phyloP scores from a whole-genome alignment of 2,113 vertebrate species.

The Lagopus leucura region DNA sequence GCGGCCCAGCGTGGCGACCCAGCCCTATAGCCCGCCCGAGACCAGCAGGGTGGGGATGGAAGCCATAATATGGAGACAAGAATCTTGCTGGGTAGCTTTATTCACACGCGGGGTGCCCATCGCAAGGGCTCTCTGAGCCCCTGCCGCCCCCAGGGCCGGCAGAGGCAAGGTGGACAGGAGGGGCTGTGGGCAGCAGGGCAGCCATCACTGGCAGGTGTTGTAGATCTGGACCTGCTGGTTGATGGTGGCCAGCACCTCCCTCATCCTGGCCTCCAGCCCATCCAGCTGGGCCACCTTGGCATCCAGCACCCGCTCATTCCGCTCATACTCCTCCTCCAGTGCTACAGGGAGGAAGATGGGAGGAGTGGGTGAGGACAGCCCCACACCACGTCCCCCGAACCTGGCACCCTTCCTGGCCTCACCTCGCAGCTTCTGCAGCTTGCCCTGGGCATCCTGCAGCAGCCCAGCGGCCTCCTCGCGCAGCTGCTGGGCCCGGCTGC shows the following conservation, averaged over 20 bases:
- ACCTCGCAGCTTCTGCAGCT: slow-evolving; percentile 90
- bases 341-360: slow-evolving; percentile 61
- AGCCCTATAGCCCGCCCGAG: too few relatives aligned
- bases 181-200: neutral
- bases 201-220: slow-evolving; percentile 93
- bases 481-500: slow-evolving; percentile 86
- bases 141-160: fast-evolving
- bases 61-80: neutral
- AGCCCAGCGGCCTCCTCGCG: slow-evolving; percentile 88
- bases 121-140: neutral
- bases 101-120: neutral
- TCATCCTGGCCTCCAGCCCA: slow-evolving; percentile 94
- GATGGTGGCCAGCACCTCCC: slow-evolving; percentile 88
- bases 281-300: slow-evolving; percentile 92
- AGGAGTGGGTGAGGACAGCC: fast-evolving
- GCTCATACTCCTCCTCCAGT: slow-evolving; percentile 90
- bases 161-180: neutral
- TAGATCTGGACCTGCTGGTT: slow-evolving; percentile 98
- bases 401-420: neutral
- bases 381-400: fast-evolving
- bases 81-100: slow-evolving; percentile 44
- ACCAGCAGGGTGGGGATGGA: fast-evolving
- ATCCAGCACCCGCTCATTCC: slow-evolving; percentile 88
- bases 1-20: too few relatives aligned
- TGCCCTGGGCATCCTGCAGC: slow-evolving; percentile 87